Base-by-base conservation (phyloP, 2,888 invertebrate genomes). In the Rambutsinella grinnellia region DNA sequence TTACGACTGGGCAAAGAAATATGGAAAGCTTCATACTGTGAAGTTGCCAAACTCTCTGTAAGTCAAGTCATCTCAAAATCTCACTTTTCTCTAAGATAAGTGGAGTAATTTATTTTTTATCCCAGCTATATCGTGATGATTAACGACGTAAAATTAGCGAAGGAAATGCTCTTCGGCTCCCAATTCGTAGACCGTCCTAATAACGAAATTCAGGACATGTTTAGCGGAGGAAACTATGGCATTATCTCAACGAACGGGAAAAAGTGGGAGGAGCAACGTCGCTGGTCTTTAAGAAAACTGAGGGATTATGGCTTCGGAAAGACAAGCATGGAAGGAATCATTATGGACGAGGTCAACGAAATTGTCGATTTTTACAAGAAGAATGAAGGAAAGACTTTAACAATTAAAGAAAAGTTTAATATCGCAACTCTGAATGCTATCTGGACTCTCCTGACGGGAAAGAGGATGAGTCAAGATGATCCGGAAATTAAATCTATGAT, bases 111-210 rank as follows among this genome's bases (percentile, higher is more conserved):
- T n/a, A n/a, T n/a, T n/a, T n/a, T n/a, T n/a, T n/a, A n/a, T n/a
- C n/a, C n/a, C n/a, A n/a, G n/a, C 13, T 36, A 5, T 46, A 79
- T 74, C 8, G 70, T 60, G 2, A 66, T 77, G 13, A 49, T 79
- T 13, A 60, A 62, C 51, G 79, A 79, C 47, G 23, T 53, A 6
- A 77, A 77, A 66, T 36, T 75, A 57, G 69, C 76, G 15, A 72
- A 66, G 21, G 79, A 79, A 62, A 36, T 70, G 17, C 75, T 74
- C 19, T 57, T 36, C 13, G 75, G 77, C 1, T 15, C 23, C 2
- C 60, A 28, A 8, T 54, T 74, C 26, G 69, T 60, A 36, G 76
- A 74, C 6, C 46, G 74, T 24, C 61, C 65, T 19, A 58, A 72
- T 23, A 71, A 69, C 26, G 44, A 51, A 2, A 24, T 79, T 8